phyloP scores from a whole-genome alignment of 2,797 vertebrate genomes.

The Tolypeutes matacus region DNA sequence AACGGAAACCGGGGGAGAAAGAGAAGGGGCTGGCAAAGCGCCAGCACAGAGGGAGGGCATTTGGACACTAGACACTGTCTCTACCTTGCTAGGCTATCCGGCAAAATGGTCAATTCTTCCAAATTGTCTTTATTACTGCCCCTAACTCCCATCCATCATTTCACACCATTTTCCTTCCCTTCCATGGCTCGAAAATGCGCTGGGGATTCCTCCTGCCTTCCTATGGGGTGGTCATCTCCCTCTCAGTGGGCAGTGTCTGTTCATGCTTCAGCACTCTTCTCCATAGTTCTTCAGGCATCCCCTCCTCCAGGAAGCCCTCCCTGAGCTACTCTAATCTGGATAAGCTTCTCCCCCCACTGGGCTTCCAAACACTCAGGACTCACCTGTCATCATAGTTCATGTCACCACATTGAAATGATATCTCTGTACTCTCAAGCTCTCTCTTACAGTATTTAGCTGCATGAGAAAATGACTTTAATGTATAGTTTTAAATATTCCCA shows the following conservation, averaged over 20 bases:
- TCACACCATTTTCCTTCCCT: not conserved
- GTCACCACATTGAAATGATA: accelerated
- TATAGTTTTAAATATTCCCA: not conserved
- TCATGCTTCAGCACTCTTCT: not conserved
- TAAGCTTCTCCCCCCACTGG: too few relatives aligned
- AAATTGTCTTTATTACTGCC: too few relatives aligned
- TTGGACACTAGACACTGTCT: accelerated
- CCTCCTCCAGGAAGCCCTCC: too few relatives aligned
- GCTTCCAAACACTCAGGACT: too few relatives aligned
- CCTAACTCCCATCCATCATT: not conserved
- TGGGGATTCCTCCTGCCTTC: accelerated
- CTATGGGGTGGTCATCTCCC: too few relatives aligned
- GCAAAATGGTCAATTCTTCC: not conserved
- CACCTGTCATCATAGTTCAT: not conserved
- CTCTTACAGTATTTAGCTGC: accelerated
- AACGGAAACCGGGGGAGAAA: not conserved
- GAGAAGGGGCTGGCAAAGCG: accelerated
- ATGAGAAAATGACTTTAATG: not conserved
- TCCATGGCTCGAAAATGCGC: not conserved
- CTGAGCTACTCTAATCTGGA: not conserved
- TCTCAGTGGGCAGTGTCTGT: not conserved
- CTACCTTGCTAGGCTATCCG: accelerated
- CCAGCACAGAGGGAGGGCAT: accelerated
- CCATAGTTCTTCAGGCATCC: too few relatives aligned
- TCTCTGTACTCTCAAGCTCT: not conserved